A percentile compares a stretch with the other conserved stretches of the same genome.
phyloP scores from a whole-genome alignment of 2,113 vertebrate genomes.

The Geothlypis trichas region DNA sequence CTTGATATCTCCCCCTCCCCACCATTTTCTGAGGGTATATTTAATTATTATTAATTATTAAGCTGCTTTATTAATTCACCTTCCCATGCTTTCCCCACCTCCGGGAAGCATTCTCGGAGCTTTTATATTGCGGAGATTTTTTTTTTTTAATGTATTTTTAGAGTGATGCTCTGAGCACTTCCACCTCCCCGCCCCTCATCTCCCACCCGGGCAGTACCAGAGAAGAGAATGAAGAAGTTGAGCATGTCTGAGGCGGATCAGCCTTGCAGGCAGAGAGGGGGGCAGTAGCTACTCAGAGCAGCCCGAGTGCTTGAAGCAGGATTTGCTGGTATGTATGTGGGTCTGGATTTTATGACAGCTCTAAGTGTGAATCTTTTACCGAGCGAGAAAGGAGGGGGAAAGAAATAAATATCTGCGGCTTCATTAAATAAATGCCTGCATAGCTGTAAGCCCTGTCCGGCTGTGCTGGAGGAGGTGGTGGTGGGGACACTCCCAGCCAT shows the following conservation, averaged over 20 bases:
- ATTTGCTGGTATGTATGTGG: conserved; percentile 78
- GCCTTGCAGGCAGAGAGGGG: conserved; percentile 52
- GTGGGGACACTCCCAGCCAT: neutral
- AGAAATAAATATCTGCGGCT: neutral
- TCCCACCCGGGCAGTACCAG: conserved; percentile 39
- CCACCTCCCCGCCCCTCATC: neutral
- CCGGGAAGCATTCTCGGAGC: conserved; percentile 37
- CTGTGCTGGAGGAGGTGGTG: neutral
- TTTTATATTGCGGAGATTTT: neutral
- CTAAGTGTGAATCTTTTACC: conserved; percentile 58
- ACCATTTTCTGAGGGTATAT: neutral
- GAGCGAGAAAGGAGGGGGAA: neutral
- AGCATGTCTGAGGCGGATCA: conserved; percentile 47
- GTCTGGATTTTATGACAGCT: conserved; percentile 68
- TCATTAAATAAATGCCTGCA: conserved; percentile 1
- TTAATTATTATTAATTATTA: conserved; percentile 7
- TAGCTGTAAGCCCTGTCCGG: neutral
- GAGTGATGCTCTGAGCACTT: conserved; percentile 6
- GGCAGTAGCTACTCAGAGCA: conserved; percentile 62
- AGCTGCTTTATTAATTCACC: conserved; percentile 9
- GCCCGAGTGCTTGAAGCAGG: conserved; percentile 47
- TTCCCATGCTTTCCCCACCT: conserved; percentile 50
- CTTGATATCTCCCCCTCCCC: neutral
- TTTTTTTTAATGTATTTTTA: conserved; percentile 1
- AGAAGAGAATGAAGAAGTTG: conserved; percentile 64